Evolutionary conservation across 2,113 vertebrate species (phyloP).

Genomic region (Xiphophorus maculatus): DNA sequence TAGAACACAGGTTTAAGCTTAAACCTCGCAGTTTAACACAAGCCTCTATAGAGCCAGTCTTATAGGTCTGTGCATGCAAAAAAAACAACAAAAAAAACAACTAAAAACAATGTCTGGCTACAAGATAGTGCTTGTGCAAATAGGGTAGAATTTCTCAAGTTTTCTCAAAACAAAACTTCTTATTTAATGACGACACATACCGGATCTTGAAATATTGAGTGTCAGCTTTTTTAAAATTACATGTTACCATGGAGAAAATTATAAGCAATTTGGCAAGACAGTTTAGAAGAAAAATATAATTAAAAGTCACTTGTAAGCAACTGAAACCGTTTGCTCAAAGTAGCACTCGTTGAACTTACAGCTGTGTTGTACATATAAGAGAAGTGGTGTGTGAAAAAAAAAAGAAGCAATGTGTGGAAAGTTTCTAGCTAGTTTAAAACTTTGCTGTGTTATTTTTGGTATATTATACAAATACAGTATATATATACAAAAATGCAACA

Average conservation of each 20-base stretch:
- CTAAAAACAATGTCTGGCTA: too few relatives aligned
- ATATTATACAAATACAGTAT: background rate
- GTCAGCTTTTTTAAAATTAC: background rate
- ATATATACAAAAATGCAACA: background rate
- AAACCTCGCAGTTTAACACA: conserved; percentile 29
- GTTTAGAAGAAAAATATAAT: background rate
- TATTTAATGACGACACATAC: background rate
- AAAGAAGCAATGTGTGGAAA: background rate
- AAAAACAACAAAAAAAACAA: too few relatives aligned
- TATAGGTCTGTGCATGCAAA: conserved; percentile 16
- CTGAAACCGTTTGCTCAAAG: too few relatives aligned
- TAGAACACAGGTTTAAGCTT: conserved; percentile 33
- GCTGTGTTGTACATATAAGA: too few relatives aligned
- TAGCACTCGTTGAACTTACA: too few relatives aligned
- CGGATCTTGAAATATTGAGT: background rate
- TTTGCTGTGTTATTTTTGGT: background rate
- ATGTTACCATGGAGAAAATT: background rate
- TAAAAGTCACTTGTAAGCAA: too few relatives aligned
- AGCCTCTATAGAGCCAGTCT: conserved; percentile 19
- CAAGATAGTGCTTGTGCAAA: background rate
- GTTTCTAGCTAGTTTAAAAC: background rate
- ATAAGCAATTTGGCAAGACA: background rate
- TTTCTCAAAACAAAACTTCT: background rate
- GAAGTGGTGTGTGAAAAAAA: background rate
- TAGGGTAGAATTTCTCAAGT: background rate